phyloP scores from a whole-genome alignment of 1,140 invertebrate species.

The Cotesia vestalis region DNA sequence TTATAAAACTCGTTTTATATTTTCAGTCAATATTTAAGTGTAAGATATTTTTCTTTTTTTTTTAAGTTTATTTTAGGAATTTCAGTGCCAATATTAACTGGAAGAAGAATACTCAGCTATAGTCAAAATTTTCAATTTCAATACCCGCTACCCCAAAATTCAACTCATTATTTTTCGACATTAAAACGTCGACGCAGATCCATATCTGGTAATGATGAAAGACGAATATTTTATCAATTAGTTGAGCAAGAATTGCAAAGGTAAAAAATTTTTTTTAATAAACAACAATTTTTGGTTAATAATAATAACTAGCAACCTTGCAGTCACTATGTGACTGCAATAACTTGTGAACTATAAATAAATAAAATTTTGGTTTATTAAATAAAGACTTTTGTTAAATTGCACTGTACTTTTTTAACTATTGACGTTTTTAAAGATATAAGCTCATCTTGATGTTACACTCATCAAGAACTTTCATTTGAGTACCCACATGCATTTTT shows the following conservation, averaged over 20 bases:
- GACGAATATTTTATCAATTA: slow-evolving; percentile 40
- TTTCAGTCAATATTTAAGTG: too few species aligned
- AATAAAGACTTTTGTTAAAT: too few species aligned
- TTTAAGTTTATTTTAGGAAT: slow-evolving; percentile 59
- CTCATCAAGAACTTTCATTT: too few species aligned
- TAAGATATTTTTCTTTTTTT: background rate
- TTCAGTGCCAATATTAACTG: slow-evolving; percentile 58
- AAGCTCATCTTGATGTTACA: too few species aligned
- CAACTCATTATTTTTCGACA: slow-evolving; percentile 50
- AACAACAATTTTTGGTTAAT: background rate
- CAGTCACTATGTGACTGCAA: too few species aligned
- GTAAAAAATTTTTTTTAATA: slow-evolving; percentile 28
- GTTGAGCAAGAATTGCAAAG: slow-evolving; percentile 40
- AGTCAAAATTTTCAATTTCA: slow-evolving; percentile 65
- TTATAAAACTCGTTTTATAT: too few species aligned
- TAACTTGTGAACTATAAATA: too few species aligned
- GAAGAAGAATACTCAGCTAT: slow-evolving; percentile 55
- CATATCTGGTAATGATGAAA: slow-evolving; percentile 38
- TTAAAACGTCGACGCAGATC: slow-evolving; percentile 44
- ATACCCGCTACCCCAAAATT: slow-evolving; percentile 62
- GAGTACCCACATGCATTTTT: too few species aligned
- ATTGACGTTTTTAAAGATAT: too few species aligned
- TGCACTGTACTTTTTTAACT: too few species aligned
- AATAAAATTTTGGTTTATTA: too few species aligned
- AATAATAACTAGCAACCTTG: background rate